Percentiles rank a stretch among this genome's conserved stretches.
phyloP scores from a whole-genome alignment of 2,113 vertebrate species.

The human region GRCh38 chr22:40480001-40480500 shows the following conservation, averaged over 20 bases:
- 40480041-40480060: neutral
- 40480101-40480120: neutral
- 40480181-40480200: neutral
- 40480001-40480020: neutral
- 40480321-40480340: neutral
- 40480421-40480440: neutral
- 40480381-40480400: neutral
- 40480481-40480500: neutral
- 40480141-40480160: constrained; percentile 31
- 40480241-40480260: neutral
- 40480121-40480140: neutral
- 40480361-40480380: neutral
- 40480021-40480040: neutral
- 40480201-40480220: neutral
- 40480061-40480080: constrained; percentile 42
- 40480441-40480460: neutral
- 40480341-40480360: neutral
- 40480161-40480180: neutral
- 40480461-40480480: neutral
- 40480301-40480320: neutral
- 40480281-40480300: neutral
- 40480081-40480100: neutral
- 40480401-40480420: neutral
- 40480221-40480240: neutral
- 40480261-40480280: neutral